Base-by-base conservation (phyloP, 2,797 vertebrate species). In the Geotrypetes seraphini region DNA sequence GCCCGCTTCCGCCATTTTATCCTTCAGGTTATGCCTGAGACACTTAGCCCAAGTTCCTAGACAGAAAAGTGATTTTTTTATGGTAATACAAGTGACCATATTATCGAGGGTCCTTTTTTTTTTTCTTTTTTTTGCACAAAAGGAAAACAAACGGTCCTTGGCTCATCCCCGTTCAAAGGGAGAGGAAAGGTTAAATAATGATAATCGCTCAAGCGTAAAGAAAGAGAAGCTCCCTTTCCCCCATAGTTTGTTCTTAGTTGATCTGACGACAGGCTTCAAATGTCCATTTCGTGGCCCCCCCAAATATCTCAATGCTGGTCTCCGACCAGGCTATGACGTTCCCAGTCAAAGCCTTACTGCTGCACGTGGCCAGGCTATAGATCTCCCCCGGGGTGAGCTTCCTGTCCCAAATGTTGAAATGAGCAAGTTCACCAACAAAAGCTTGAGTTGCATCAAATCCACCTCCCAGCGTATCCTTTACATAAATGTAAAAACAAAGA, bases 391-490 rank as follows among this genome's bases (percentile, higher is more conserved):
- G 77, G 24, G 86, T 86, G 56, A 97, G 86, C 71, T 90, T 92
- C 44, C 85, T 80, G 46, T 90, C 91, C 93, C 93, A 96, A 71
- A 97, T 75, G 63, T 92, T 91, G 62, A 97, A 79, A 50, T 95
- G 89, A 4, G 93, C 90, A 53, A 97, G 63, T 65, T 97, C 92
- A 1, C 93, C 92, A 3, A 97, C 73, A 4, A 85, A 96, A 0
- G 92, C 93, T 46, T 97, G 93, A 1, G 93, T 97, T 35, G 93
- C 93, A 1, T 97, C 93, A 11, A 97, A 96, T 3, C 92, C 90
- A 2, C 93, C 93, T 3, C 93, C 92, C 57, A 97, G 47, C 2
- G 89, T 88, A 68, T 97, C 92, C 92, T 96, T 69, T 2, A 4
- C 45, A 52, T 33, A 25, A 27, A 55, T 22, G 28, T 3, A 25